Evolutionary conservation across 2,113 vertebrate species (phyloP), one percentile per base, ranked within the genome.

Genomic region (Eurypyga helias): DNA sequence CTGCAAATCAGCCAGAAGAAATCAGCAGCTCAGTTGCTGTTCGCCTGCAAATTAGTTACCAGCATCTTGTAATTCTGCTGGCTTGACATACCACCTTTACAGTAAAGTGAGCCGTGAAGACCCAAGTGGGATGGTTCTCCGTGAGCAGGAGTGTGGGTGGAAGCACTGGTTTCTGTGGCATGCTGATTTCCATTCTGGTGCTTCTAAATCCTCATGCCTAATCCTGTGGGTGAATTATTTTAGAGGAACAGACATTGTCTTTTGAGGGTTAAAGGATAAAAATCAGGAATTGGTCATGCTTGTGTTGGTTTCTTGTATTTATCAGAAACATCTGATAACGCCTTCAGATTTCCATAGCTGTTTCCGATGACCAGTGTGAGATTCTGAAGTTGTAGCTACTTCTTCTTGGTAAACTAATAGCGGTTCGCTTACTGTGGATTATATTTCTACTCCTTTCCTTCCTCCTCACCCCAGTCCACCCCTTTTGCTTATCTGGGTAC

Each of bases 1-100:
- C 71, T 91, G 76, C 82, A 93, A 75, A 92, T 95, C 80, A 83
- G 46, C 64, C 71, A 73, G 75, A 83, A 94, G 67, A 77, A 93
- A 87, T 85, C 70, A 88, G 84, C 60, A 87, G 60, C 41, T 96
- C 23, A 17, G 75, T 91, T 82, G 83, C 21, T 83, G 58, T 66
- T 95, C 84, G 87, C 87, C 87, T 95, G 70, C 58, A 87, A 36
- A 95, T 89, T 76, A 84, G 65, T 79, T 93, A 57, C 90, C 82
- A 84, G 73, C 51, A 89, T 94, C 80, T 46, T 89, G 52, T 61
- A 87, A 65, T 91, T 80, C 78, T 54, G 28, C 91, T 94, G 48
- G 52, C 49, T 93, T 95, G 86, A 96, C 49, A 76, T 45, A 41
- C 90, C 69, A 87, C 57, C 72, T 77, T 85, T 62, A 51, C 49